These are phyloP conservation scores for Onchidella celtica DNA, from an alignment of 2,888 invertebrate species.

Conservation along the genomic window DNA sequence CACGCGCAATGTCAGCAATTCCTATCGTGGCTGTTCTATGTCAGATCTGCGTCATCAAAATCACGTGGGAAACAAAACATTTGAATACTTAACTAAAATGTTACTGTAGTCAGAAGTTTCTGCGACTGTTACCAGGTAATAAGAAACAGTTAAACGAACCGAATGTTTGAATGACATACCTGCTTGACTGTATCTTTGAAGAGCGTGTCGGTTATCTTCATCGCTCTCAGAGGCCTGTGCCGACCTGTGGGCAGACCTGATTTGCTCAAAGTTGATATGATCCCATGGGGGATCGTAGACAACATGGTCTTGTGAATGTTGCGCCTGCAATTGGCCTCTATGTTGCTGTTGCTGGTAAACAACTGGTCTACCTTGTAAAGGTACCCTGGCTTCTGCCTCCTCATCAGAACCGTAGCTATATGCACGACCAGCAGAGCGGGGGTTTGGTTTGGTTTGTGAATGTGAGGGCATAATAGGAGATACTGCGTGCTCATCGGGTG, in stretches of 20 bases:
- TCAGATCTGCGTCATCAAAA: no score
- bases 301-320: constrained; percentile 44
- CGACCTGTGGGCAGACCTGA: constrained; percentile 35
- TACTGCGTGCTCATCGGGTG: constrained; percentile 62
- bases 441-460: constrained; percentile 61
- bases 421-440: constrained; percentile 39
- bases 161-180: no score
- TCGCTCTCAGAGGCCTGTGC: constrained; percentile 55
- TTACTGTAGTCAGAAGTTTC: no score
- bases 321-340: background rate
- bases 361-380: constrained; percentile 37
- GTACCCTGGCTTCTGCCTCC: constrained; percentile 46
- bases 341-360: constrained; percentile 46
- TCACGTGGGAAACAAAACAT: no score
- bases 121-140: no score
- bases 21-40: no score
- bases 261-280: constrained; percentile 53
- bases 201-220: constrained; percentile 55
- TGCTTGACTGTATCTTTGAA: constrained; percentile 56
- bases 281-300: constrained; percentile 56
- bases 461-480: constrained; percentile 57
- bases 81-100: no score
- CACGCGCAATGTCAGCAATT: no score
- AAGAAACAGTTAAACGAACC: no score
- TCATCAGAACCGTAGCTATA: constrained; percentile 54